Percentiles rank a stretch among this genome's conserved stretches.
phyloP scores from a whole-genome alignment of 2,797 vertebrate species.

The Sparus aurata region DNA sequence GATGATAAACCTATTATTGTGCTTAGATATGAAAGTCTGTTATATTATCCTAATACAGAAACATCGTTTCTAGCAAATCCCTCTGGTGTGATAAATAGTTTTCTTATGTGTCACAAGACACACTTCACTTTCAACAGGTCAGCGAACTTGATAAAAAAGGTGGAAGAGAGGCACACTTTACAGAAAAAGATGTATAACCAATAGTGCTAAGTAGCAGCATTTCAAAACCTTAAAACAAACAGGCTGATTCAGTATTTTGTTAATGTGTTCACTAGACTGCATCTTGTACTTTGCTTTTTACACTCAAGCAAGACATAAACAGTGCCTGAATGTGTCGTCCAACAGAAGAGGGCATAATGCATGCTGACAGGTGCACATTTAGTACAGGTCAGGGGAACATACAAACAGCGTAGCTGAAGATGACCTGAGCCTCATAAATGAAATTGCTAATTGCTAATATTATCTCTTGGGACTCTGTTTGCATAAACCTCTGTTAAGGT shows the following conservation, averaged over 20 bases:
- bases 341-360: slow-evolving; percentile 14
- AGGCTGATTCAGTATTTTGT: background rate
- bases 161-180: background rate
- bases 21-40: background rate
- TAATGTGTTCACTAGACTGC: slow-evolving; percentile 1
- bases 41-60: slow-evolving; percentile 13
- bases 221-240: background rate
- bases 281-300: background rate
- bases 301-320: slow-evolving; percentile 1
- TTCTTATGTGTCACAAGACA: background rate
- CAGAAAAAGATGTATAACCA: background rate
- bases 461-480: background rate
- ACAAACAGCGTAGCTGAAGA: slow-evolving; percentile 2
- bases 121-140: slow-evolving; percentile 16
- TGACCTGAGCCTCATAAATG: background rate
- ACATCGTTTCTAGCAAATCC: background rate
- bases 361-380: slow-evolving; percentile 16
- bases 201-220: slow-evolving; percentile 1
- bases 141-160: background rate
- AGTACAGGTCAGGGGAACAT: slow-evolving; percentile 14
- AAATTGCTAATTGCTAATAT: background rate
- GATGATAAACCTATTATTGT: slow-evolving; percentile 5
- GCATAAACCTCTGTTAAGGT: background rate
- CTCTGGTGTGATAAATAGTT: slow-evolving; percentile 14
- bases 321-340: background rate